Conservation (phyloP, 2,113 vertebrate species). For the Aramus guarauna region DNA sequence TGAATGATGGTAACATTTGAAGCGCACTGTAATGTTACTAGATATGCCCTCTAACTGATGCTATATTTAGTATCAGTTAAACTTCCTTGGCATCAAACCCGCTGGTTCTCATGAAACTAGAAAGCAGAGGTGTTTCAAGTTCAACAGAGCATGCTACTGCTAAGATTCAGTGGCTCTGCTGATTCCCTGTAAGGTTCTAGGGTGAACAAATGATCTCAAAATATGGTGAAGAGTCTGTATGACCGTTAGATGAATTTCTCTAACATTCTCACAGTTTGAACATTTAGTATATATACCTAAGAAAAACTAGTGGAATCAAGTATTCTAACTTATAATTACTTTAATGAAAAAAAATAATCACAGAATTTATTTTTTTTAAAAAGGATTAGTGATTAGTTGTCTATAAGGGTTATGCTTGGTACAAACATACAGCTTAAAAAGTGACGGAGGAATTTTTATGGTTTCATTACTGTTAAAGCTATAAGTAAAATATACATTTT, state of each 20-base stretch:
- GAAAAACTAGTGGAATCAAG: not conserved
- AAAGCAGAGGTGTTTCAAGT: constrained; percentile 62
- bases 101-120: constrained; percentile 32
- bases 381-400: not conserved
- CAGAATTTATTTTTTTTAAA: not conserved
- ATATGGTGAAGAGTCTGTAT: not conserved
- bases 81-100: constrained; percentile 29
- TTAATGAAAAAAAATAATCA: not conserved
- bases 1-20: constrained; percentile 39
- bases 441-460: not conserved
- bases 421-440: not conserved
- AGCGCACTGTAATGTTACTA: constrained; percentile 46
- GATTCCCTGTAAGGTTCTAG: not conserved
- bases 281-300: not conserved
- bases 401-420: not conserved
- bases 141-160: constrained; percentile 33
- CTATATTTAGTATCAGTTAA: constrained; percentile 62
- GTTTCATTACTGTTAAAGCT: not conserved
- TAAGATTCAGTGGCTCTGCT: not conserved
- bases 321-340: not conserved
- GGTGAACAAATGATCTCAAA: constrained; percentile 14
- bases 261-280: not conserved
- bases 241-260: not conserved
- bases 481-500: not conserved
- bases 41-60: constrained; percentile 47